Base-by-base conservation (phyloP, 2,797 vertebrate genomes). In the Lutjanus argentimaculatus region DNA sequence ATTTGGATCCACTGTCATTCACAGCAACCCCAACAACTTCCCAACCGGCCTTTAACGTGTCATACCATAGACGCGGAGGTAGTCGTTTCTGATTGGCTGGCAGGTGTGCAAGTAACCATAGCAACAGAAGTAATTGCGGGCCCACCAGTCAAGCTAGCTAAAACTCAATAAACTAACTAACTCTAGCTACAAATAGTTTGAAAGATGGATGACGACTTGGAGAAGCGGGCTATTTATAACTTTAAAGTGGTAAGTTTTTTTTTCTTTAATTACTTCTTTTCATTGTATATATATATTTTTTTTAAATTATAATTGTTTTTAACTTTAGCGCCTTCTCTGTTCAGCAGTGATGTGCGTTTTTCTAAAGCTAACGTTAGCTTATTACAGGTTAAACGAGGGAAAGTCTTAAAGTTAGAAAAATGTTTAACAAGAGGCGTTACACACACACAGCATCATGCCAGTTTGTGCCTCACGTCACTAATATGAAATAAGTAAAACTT, bases 51-150 rank as follows among this genome's bases (percentile, higher is more conserved):
- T 46, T 4, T 11, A 12, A 12, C 7, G 7, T 5, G 7, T 36
- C 8, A 1, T 9, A 2, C 10, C 21, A 5, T 51, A 30, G 42
- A 12, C 2, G 6, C 14, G 1, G 52, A 22, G 9, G 2, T 65
- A 13, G 49, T 79, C 22, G 11, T 49, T 30, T 72, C 62, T 82
- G 75, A 85, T 85, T 78, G 79, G 79, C 75, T 79, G 19, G 4
- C 56, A 40, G 55, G 46, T 21, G 30, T 3, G 4, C 22, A 0
- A 8, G 40, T 72, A 21, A 67, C 55, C 56, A 45, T 56, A 17
- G 53, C 25, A 56, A 69, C 80, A 55, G 2, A 1, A 6, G 30
- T 3, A 36, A 36, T 36, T 6, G 30, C 5, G 30, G 30, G 30
- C 30, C 30, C 30, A 49, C 1, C 16, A 7, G 15, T 7, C 7